A percentile compares a stretch with the other conserved stretches of the same genome.
Conservation (phyloP, 1,140 invertebrate genomes). For the Triops cancriformis region DNA sequence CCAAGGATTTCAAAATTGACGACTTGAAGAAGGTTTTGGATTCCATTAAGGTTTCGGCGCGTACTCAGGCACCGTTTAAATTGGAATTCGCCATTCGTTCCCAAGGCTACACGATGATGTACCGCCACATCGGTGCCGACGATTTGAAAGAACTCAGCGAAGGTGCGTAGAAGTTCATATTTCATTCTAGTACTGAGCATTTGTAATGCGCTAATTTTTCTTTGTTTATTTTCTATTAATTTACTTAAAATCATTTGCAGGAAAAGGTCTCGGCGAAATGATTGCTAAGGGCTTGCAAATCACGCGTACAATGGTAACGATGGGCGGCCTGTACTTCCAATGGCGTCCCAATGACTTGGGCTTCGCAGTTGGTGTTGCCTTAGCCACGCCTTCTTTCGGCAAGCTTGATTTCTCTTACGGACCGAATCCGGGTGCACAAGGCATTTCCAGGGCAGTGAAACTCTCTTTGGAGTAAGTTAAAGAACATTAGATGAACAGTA, state of each 20-base stretch:
- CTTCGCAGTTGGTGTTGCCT: slow-evolving; percentile 23
- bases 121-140: slow-evolving; percentile 26
- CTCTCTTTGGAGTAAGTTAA: slow-evolving; percentile 14
- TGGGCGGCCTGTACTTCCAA: slow-evolving; percentile 25
- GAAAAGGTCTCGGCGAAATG: slow-evolving; percentile 21
- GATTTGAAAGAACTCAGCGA: slow-evolving; percentile 22
- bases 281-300: slow-evolving; percentile 20
- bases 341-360: slow-evolving; percentile 28
- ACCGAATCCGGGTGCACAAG: background rate
- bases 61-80: slow-evolving; percentile 26
- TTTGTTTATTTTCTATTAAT: background rate
- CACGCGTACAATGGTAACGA: slow-evolving; percentile 16
- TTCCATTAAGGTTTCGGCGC: slow-evolving; percentile 22
- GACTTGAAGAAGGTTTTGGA: slow-evolving; percentile 26
- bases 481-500: too few species aligned
- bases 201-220: too few species aligned
- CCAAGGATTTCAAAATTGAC: slow-evolving; percentile 29
- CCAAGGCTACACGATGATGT: slow-evolving; percentile 26
- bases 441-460: slow-evolving; percentile 6
- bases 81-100: slow-evolving; percentile 26
- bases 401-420: slow-evolving; percentile 20
- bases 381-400: slow-evolving; percentile 22
- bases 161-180: background rate
- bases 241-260: background rate
- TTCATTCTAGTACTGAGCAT: background rate